Conservation (phyloP, 1,140 invertebrate genomes). For the Phortica variegata region DNA sequence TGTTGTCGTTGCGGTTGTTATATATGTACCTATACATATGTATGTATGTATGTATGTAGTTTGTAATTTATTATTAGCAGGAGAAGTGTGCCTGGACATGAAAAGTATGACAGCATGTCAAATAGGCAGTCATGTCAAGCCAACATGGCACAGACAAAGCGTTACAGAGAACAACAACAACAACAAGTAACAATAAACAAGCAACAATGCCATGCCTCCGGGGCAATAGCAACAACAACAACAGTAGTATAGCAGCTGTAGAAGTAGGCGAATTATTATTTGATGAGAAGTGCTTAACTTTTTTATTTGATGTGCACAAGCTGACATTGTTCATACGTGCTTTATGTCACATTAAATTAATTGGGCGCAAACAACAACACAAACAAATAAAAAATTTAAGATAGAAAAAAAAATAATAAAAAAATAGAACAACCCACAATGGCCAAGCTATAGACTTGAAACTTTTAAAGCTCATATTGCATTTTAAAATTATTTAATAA, state of each 20-base stretch:
- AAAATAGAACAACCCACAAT: background rate
- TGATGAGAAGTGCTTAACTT: conserved; percentile 28
- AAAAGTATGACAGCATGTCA: conserved; percentile 37
- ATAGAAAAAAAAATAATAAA: background rate
- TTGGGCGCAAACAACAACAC: background rate
- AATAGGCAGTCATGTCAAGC: conserved; percentile 21
- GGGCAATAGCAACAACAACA: conserved; percentile 14
- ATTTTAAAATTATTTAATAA: no score
- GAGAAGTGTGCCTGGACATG: no score
- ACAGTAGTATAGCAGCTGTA: conserved; percentile 36
- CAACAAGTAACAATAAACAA: background rate
- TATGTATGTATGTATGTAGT: conserved; percentile 18
- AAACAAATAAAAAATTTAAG: background rate
- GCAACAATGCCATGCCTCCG: no score
- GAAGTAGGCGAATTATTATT: conserved; percentile 14
- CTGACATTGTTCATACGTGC: background rate
- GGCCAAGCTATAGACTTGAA: no score
- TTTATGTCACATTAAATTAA: conserved; percentile 5
- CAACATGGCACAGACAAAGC: conserved; percentile 22
- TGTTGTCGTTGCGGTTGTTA: conserved; percentile 26
- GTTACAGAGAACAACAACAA: conserved; percentile 10
- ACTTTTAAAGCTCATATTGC: no score
- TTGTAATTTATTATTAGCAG: no score
- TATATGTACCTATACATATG: conserved; percentile 1
- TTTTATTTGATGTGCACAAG: conserved; percentile 1